phyloP scores from a whole-genome alignment of 1,140 invertebrate genomes.

The Drosophila prosaltans region DNA sequence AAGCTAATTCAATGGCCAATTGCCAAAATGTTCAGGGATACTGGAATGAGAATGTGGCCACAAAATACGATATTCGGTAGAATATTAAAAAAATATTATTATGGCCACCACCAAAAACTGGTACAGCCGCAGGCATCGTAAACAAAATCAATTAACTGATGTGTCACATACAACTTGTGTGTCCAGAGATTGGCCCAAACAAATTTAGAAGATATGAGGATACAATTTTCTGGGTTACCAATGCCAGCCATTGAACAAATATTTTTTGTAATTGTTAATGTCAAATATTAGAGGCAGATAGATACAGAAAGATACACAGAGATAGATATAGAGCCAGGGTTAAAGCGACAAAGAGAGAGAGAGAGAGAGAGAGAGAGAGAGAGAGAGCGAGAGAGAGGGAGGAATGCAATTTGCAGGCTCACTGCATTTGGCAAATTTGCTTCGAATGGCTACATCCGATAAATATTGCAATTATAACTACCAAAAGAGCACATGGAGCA shows the following conservation, averaged over 20 bases:
- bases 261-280: constrained; percentile 8
- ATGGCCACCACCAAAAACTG: constrained; percentile 37
- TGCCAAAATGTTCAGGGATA: constrained; percentile 41
- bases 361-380: neutral
- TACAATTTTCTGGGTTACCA: constrained; percentile 17
- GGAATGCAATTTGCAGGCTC: constrained; percentile 3
- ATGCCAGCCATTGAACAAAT: constrained; percentile 12
- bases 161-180: constrained; percentile 20
- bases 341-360: neutral
- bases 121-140: constrained; percentile 67
- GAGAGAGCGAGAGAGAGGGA: neutral
- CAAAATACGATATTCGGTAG: constrained; percentile 30
- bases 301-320: neutral
- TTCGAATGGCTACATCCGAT: constrained; percentile 7
- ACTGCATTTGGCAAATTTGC: neutral
- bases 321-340: neutral
- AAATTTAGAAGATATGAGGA: constrained; percentile 28
- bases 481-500: constrained; percentile 4
- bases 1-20: constrained; percentile 78
- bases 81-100: constrained; percentile 81
- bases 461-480: constrained; percentile 13
- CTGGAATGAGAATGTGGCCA: constrained; percentile 25
- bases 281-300: constrained; percentile 6
- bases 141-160: constrained; percentile 78
- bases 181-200: constrained; percentile 33